phyloP scores from a whole-genome alignment of 2,797 vertebrate genomes.

The Loris lydekkerianus region DNA sequence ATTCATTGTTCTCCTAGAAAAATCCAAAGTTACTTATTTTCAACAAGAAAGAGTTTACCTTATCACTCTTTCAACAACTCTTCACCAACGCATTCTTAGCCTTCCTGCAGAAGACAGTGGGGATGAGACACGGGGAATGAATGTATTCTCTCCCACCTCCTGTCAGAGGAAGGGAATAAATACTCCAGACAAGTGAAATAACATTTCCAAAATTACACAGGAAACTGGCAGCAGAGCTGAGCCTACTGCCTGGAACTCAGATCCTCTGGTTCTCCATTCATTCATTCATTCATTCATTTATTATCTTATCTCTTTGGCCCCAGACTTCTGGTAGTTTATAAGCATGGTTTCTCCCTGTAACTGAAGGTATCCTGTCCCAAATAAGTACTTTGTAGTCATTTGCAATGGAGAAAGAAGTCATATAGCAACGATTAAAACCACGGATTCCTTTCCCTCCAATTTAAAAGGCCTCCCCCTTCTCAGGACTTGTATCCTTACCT shows the following conservation, averaged over 20 bases:
- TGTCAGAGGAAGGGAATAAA: background rate
- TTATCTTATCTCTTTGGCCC: background rate
- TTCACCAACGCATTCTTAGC: background rate
- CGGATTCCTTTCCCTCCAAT: background rate
- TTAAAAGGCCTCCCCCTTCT: background rate
- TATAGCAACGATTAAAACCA: background rate
- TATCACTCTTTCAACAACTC: background rate
- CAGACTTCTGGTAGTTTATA: background rate
- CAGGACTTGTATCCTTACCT: background rate
- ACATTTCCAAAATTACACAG: background rate
- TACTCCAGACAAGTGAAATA: background rate
- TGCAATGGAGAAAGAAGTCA: background rate
- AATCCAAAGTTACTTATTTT: constrained; percentile 14
- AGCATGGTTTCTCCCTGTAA: background rate
- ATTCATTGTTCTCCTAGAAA: background rate
- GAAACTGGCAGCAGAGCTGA: background rate
- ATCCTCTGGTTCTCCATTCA: background rate
- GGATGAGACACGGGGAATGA: background rate
- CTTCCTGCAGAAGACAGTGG: background rate
- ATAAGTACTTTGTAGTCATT: background rate
- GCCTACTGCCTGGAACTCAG: background rate
- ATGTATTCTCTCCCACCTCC: background rate
- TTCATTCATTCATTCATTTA: background rate
- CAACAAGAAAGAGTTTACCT: background rate
- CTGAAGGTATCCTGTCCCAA: background rate